Conservation (phyloP, 2,113 vertebrate genomes). For the Rhinoderma darwinii region DNA sequence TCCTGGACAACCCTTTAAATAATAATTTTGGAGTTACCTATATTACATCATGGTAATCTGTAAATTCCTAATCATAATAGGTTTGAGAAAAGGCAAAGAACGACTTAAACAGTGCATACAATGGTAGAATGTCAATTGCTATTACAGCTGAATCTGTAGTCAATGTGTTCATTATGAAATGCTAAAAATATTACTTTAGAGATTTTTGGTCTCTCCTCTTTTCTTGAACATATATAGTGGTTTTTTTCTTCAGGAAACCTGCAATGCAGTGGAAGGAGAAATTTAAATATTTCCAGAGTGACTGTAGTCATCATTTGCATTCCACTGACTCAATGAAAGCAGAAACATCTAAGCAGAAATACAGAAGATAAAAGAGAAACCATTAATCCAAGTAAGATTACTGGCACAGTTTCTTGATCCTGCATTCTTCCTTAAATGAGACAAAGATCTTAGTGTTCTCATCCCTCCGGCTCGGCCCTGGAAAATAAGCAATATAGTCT, state of each 20-base stretch:
- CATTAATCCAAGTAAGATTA: constrained; percentile 99
- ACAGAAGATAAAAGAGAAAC: constrained; percentile 99
- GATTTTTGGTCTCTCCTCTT: constrained; percentile 70
- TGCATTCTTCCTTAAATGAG: constrained; percentile 82
- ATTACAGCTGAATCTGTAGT: neutral
- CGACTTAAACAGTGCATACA: neutral
- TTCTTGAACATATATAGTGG: constrained; percentile 65
- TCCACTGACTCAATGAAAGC: constrained; percentile 92
- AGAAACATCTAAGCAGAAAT: constrained; percentile 98
- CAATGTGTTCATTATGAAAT: neutral
- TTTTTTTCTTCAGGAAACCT: constrained; percentile 68
- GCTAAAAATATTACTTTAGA: constrained; percentile 65
- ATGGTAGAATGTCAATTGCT: neutral
- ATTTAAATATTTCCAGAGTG: constrained; percentile 83
- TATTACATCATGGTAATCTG: neutral
- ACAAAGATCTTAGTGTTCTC: constrained; percentile 84
- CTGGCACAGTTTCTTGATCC: constrained; percentile 98
- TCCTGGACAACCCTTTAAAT: neutral
- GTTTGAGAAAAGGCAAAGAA: neutral
- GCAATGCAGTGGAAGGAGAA: constrained; percentile 79
- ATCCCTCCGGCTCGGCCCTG: constrained; percentile 80
- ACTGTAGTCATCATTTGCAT: constrained; percentile 92
- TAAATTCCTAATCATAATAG: neutral
- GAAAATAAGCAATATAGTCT: constrained; percentile 76
- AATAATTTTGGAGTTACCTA: neutral